Percentiles rank a stretch among this genome's conserved stretches.
Conservation (phyloP, 2,113 vertebrate species). For the Motacilla tschutschensis region DNA sequence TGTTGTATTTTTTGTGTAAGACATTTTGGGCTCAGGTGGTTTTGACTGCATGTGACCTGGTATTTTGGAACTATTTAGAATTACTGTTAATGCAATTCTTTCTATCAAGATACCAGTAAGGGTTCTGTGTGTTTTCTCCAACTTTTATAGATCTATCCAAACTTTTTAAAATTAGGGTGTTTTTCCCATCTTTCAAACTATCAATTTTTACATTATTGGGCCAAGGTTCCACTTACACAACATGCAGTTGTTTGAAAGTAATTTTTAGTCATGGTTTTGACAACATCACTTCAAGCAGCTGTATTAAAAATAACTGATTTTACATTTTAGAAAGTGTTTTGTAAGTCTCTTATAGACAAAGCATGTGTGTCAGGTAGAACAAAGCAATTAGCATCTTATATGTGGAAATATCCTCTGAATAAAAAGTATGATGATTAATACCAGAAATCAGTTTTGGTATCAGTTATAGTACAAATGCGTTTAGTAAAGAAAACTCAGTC, state of each 20-base stretch:
- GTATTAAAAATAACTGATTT: not conserved
- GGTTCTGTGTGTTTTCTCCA: not conserved
- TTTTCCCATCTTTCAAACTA: not conserved
- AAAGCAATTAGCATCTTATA: not conserved
- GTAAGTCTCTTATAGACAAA: not conserved
- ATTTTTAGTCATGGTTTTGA: not conserved
- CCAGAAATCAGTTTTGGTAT: not conserved
- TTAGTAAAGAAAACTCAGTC: not conserved
- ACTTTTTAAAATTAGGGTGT: not conserved
- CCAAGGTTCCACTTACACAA: not conserved
- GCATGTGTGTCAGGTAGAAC: not conserved
- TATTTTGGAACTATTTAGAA: not conserved
- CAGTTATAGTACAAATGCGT: not conserved
- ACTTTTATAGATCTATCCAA: not conserved
- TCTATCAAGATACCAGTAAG: not conserved
- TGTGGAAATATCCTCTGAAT: not conserved
- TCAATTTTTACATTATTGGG: not conserved
- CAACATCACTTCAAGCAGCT: not conserved
- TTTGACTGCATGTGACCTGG: not conserved
- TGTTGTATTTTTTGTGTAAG: not conserved
- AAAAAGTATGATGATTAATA: not conserved
- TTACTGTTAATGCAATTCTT: not conserved
- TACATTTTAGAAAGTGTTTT: not conserved
- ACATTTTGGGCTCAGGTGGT: not conserved
- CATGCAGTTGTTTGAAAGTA: not conserved